These are phyloP conservation scores for Sebastes matsubarae DNA, from an alignment of 2,797 vertebrate genomes.

Conservation along the genomic window DNA sequence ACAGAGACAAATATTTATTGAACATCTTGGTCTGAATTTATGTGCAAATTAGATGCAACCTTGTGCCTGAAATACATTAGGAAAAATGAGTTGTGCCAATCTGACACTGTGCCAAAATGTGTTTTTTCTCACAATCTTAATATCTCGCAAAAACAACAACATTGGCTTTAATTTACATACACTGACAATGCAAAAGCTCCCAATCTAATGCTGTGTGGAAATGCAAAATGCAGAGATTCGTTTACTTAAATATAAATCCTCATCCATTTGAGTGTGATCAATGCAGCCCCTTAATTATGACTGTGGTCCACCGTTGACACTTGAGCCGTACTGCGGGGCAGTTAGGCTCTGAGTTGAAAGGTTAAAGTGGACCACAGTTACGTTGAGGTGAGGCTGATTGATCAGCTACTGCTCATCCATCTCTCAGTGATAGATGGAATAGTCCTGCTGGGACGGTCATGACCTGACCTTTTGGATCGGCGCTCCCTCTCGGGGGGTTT, in stretches of 20 bases:
- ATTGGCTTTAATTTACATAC: background rate
- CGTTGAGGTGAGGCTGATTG: constrained; percentile 51
- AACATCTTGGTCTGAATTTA: background rate
- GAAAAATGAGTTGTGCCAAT: background rate
- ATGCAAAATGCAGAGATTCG: background rate
- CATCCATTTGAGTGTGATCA: background rate
- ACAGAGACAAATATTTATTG: background rate
- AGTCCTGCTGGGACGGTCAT: constrained; percentile 49
- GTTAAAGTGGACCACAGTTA: constrained; percentile 46
- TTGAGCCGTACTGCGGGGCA: constrained; percentile 2
- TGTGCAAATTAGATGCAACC: background rate
- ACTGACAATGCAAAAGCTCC: background rate
- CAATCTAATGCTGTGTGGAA: background rate
- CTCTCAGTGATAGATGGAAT: constrained; percentile 48
- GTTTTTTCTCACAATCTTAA: background rate
- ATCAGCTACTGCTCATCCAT: constrained; percentile 42
- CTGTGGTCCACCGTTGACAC: background rate
- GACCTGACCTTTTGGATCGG: constrained; percentile 59
- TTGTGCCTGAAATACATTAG: background rate
- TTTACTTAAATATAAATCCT: background rate
- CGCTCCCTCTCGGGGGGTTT: constrained; percentile 36
- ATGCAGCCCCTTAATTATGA: background rate
- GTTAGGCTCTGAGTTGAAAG: constrained; percentile 48
- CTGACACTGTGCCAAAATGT: background rate
- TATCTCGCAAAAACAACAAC: background rate